Evolutionary conservation across 2,113 vertebrate genomes (phyloP).

Genomic region (Sigmodon hispidus): DNA sequence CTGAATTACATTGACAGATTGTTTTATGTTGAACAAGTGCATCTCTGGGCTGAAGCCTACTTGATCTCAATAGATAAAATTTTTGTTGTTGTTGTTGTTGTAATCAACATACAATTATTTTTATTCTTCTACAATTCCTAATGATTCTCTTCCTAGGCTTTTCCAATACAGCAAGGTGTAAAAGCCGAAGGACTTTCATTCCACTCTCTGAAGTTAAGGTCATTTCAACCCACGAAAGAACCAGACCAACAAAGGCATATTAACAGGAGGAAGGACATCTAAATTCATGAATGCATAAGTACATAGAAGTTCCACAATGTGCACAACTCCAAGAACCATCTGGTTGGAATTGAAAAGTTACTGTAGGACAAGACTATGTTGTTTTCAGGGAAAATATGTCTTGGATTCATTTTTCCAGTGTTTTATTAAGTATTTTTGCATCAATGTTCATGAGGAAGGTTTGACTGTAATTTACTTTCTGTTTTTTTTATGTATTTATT

Average conservation of each 20-base stretch:
- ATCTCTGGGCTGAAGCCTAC: too few relatives aligned
- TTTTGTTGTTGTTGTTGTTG: too few relatives aligned
- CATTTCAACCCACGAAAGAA: background rate
- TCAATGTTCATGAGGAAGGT: too few relatives aligned
- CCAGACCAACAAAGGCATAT: background rate
- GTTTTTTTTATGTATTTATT: too few relatives aligned
- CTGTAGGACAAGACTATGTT: background rate
- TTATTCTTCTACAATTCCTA: background rate
- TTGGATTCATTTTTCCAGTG: too few relatives aligned
- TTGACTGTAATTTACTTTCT: too few relatives aligned
- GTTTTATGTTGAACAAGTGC: too few relatives aligned
- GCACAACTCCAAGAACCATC: background rate
- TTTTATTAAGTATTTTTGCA: too few relatives aligned
- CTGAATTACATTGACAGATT: too few relatives aligned
- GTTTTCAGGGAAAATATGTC: background rate
- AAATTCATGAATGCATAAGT: fast-evolving
- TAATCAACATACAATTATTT: background rate
- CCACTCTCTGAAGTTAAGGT: background rate
- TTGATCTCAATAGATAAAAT: too few relatives aligned
- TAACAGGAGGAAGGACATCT: too few relatives aligned
- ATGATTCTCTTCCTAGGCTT: background rate
- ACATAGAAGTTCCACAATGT: background rate
- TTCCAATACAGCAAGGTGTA: background rate
- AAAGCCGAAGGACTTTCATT: background rate
- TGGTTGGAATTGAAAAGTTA: background rate